Evolutionary conservation across 2,797 vertebrate species (phyloP).

Genomic region (Micrastur ruficollis): DNA sequence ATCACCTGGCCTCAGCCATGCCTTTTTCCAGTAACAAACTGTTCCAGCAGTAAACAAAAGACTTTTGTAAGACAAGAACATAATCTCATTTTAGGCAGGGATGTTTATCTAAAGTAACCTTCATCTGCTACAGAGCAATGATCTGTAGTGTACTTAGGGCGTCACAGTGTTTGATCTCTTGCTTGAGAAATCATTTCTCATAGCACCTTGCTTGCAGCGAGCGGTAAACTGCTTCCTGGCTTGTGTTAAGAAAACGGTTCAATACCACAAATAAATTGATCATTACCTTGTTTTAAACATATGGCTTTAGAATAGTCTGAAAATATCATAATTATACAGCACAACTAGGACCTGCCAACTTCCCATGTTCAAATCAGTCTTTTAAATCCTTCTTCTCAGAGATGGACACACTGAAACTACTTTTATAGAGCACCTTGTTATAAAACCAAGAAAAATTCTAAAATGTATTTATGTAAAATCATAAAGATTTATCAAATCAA

Average conservation of each 20-base stretch:
- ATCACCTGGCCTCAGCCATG: background rate
- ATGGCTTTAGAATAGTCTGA: background rate
- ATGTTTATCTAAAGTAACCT: conserved; percentile 15
- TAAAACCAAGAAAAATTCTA: background rate
- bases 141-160: background rate
- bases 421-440: background rate
- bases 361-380: background rate
- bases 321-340: background rate
- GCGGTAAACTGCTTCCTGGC: background rate
- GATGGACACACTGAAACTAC: background rate
- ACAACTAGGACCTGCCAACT: background rate
- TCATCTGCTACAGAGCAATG: background rate
- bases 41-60: conserved; percentile 36
- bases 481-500: background rate
- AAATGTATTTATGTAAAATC: background rate
- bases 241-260: background rate
- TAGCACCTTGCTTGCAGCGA: background rate
- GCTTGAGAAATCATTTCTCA: background rate
- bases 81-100: background rate
- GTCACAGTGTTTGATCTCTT: background rate
- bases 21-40: conserved; percentile 24
- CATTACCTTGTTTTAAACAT: background rate
- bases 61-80: background rate
- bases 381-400: background rate
- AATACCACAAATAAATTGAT: background rate